Base-by-base conservation (phyloP, 2,888 invertebrate genomes). In the Erannis defoliaria region DNA sequence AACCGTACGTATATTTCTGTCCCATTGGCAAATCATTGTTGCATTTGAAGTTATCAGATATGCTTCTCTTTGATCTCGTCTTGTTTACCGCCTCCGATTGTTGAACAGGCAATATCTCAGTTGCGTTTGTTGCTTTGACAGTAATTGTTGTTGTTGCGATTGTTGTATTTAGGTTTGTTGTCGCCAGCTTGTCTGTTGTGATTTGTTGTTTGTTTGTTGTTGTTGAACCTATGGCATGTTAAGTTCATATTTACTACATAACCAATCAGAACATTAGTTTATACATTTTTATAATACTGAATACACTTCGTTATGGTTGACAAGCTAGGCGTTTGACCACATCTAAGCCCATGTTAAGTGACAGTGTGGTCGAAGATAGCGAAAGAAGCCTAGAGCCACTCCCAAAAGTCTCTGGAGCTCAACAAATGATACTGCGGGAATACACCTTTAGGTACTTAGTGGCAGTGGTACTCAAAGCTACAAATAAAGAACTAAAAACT, bases 1-100 rank as follows among this genome's bases (percentile, higher is more conserved):
- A 95, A 8, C 97, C 97, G 79, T 96, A 96, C 0, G 95, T 94
- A 73, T 95, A 96, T 23, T 94, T 94, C 2, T 94, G 88, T 78
- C 96, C 95, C 37, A 94, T 92, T 0, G 95, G 94, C 19, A 96
- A 90, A n/a, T 95, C 95, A 37, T 87, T 86, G 37, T 87, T 79
- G 55, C 92, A 93, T 16, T 81, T 77, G n/a, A 80, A 78, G 42
- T 79, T 79, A 49, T 81, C 79, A 0, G 73, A 55, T 1, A 69
- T 72, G 46, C 77, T 67, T 14, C 70, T 74, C 70, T 78, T 79
- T 0, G 63, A 72, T 1, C 67, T 66, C 5, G 80, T 78, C 53
- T 73, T 79, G 38, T 81, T 82, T 6, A 77, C 73, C n/a, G 73
- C 65, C 8, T 75, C 77, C 54, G 87, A 74, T 61, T 84, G 88